Conservation (phyloP, 2,888 invertebrate genomes). For the Caenorhabditis sp. region DNA sequence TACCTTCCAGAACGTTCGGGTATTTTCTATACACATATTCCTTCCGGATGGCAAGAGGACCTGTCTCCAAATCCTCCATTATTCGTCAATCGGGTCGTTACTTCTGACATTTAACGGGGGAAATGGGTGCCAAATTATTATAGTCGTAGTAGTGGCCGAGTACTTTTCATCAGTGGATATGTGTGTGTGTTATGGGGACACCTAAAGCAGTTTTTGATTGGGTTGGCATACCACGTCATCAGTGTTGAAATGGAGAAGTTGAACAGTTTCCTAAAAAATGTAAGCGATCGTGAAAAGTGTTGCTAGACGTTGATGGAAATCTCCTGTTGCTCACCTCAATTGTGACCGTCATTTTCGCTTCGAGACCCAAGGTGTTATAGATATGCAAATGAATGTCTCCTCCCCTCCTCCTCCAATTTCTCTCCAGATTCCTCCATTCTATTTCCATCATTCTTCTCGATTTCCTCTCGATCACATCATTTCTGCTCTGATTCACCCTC, state of each 20-base stretch:
- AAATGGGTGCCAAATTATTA: slow-evolving; percentile 7
- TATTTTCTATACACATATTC: slow-evolving; percentile 1
- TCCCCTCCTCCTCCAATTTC: not conserved
- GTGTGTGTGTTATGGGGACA: not conserved
- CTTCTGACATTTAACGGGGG: slow-evolving; percentile 31
- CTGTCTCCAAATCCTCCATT: slow-evolving; percentile 9
- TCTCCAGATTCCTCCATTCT: not conserved
- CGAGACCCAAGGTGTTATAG: too few relatives aligned
- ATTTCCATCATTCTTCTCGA: not conserved
- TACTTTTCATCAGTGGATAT: slow-evolving; percentile 1
- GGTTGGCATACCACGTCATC: too few relatives aligned
- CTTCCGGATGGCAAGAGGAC: not conserved
- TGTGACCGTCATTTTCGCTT: too few relatives aligned
- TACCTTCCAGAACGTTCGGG: not conserved
- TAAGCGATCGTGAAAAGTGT: too few relatives aligned
- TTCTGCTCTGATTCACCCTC: slow-evolving; percentile 5
- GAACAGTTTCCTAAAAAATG: too few relatives aligned
- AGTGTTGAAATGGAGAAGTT: too few relatives aligned
- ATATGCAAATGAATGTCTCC: too few relatives aligned
- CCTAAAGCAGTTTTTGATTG: not conserved
- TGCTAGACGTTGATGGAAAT: too few relatives aligned
- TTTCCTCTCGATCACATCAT: slow-evolving; percentile 12
- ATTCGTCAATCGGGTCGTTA: slow-evolving; percentile 40
- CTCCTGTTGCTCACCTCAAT: too few relatives aligned
- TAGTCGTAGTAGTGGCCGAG: slow-evolving; percentile 1